A percentile compares a stretch with the other conserved stretches of the same genome.
These are phyloP conservation scores for Melinopterus prodromus DNA, from an alignment of 2,888 invertebrate genomes.

Conservation along the genomic window DNA sequence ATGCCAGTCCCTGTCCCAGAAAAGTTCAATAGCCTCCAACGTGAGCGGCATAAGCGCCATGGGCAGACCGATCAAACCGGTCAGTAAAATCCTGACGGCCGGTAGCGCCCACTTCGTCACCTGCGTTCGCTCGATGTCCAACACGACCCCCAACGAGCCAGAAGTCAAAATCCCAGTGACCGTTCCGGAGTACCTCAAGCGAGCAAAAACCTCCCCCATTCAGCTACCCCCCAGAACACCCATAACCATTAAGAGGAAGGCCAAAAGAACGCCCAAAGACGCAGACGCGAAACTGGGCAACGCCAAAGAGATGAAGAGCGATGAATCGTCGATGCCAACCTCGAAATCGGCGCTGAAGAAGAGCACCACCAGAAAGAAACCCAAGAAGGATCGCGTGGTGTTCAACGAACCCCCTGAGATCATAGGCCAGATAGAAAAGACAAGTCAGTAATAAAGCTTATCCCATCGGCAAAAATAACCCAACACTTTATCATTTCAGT, in stretches of 20 bases:
- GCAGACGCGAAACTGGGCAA: neutral
- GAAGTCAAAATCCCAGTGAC: neutral
- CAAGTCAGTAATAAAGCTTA: neutral
- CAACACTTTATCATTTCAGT: neutral
- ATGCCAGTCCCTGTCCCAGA: neutral
- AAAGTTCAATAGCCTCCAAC: neutral
- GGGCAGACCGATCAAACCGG: neutral
- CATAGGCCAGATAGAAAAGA: neutral
- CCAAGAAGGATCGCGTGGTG: conserved; percentile 27
- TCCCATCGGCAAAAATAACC: neutral
- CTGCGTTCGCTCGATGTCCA: neutral
- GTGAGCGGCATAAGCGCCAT: neutral
- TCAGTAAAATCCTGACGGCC: neutral
- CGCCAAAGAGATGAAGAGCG: conserved; percentile 11
- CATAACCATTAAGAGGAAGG: conserved; percentile 11
- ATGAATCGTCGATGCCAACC: neutral
- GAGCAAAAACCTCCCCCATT: neutral
- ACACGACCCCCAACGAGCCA: neutral
- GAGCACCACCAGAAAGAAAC: conserved; percentile 18
- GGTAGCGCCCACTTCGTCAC: neutral
- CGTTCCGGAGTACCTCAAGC: conserved; percentile 11
- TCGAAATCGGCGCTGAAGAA: conserved; percentile 19
- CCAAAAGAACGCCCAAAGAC: conserved; percentile 9
- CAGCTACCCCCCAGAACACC: neutral
- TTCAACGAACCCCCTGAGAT: conserved; percentile 27